Percentiles rank a stretch among this genome's conserved stretches.
Conservation (phyloP, 2,797 vertebrate species). For the Sardinella longiceps region DNA sequence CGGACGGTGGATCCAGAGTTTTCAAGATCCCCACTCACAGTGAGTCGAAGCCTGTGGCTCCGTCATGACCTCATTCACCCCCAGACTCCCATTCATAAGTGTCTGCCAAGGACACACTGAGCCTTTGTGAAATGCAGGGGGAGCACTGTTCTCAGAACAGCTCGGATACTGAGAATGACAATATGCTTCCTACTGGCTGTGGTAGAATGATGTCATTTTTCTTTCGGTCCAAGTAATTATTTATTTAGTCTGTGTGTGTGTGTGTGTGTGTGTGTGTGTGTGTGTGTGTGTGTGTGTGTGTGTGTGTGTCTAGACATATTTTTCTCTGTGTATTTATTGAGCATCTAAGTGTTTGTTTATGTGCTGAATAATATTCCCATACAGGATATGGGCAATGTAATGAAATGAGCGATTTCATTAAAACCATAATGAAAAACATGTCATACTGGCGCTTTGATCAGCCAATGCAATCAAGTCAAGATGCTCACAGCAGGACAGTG, state of each 20-base stretch:
- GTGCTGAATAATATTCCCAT: background rate
- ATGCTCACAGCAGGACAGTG: slow-evolving; percentile 12
- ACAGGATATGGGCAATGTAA: background rate
- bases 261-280: background rate
- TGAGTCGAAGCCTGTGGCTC: background rate
- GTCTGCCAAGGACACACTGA: background rate
- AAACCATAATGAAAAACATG: slow-evolving; percentile 9
- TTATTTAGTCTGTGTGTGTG: background rate
- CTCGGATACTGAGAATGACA: background rate
- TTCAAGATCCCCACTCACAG: background rate
- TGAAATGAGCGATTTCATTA: slow-evolving; percentile 5
- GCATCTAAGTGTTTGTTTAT: background rate
- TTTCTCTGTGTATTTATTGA: background rate
- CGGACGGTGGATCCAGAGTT: background rate
- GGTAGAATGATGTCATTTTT: background rate
- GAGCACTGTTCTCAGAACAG: background rate
- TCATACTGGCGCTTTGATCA: background rate
- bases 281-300: background rate
- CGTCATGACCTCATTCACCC: background rate
- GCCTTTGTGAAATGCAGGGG: background rate
- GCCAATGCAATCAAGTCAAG: background rate
- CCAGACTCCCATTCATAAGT: background rate
- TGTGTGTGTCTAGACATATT: background rate
- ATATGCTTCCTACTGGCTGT: background rate
- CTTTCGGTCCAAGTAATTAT: background rate